Conservation (phyloP, 1,140 invertebrate species). For the Formica exsecta region DNA sequence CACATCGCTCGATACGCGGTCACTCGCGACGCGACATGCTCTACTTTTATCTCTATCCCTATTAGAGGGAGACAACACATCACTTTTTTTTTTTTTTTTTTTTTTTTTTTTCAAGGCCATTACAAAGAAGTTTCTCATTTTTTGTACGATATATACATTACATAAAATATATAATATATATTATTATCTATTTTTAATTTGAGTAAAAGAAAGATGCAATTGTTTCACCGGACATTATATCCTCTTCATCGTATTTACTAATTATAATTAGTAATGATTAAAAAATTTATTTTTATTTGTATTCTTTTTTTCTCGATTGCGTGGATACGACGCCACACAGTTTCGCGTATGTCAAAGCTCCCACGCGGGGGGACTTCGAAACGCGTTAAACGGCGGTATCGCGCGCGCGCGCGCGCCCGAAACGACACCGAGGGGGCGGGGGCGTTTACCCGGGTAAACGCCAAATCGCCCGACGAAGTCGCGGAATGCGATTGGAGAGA, state of each 20-base stretch:
- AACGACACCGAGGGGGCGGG: constrained; percentile 35
- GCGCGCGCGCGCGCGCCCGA: constrained; percentile 15
- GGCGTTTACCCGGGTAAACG: constrained; percentile 67
- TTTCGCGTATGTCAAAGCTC: constrained; percentile 38
- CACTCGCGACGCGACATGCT: constrained; percentile 65
- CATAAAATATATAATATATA: too few species aligned
- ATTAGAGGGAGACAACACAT: background rate
- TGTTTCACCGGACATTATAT: too few species aligned
- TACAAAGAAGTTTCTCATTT: too few species aligned
- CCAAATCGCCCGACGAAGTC: constrained; percentile 7
- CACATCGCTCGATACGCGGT: constrained; percentile 51
- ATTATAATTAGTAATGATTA: too few species aligned
- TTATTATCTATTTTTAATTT: too few species aligned
- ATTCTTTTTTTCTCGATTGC: constrained; percentile 19
- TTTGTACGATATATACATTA: too few species aligned
- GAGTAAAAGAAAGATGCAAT: too few species aligned
- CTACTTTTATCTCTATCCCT: constrained; percentile 29
- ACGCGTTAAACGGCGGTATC: constrained; percentile 23
- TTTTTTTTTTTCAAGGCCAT: background rate
- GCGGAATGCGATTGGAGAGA: constrained; percentile 32
- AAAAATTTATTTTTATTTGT: too few species aligned
- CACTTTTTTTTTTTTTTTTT: constrained; percentile 13
- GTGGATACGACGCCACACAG: constrained; percentile 46
- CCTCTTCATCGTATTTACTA: too few species aligned
- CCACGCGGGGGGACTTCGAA: constrained; percentile 8